Evolutionary conservation across 2,888 invertebrate species (phyloP).

Genomic region (Brachypterus glaber): DNA sequence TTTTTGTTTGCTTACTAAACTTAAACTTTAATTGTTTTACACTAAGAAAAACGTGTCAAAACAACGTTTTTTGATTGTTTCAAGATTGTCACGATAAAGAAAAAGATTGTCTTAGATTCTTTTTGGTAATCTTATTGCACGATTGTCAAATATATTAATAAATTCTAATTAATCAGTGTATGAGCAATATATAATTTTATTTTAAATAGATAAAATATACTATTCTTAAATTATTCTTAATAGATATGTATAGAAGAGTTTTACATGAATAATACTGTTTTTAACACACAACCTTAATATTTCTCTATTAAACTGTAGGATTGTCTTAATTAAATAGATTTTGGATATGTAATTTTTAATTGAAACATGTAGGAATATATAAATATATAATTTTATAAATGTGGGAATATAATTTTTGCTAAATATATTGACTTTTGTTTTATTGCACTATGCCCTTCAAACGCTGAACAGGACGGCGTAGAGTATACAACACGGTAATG

Average conservation of each 20-base stretch:
- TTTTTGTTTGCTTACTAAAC: too few species aligned
- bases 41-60: too few species aligned
- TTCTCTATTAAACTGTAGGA: slow-evolving; percentile 14
- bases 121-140: slow-evolving; percentile 36
- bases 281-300: slow-evolving; percentile 23
- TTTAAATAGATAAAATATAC: slow-evolving; percentile 30
- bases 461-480: background rate
- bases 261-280: slow-evolving; percentile 21
- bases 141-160: slow-evolving; percentile 28
- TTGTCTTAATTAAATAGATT: slow-evolving; percentile 23
- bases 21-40: too few species aligned
- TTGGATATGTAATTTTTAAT: slow-evolving; percentile 30
- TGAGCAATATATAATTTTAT: slow-evolving; percentile 27
- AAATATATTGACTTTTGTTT: slow-evolving; percentile 11
- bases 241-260: slow-evolving; percentile 32
- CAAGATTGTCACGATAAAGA: too few species aligned
- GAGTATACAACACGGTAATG: too few species aligned
- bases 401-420: background rate
- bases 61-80: too few species aligned
- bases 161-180: slow-evolving; percentile 26
- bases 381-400: slow-evolving; percentile 1
- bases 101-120: too few species aligned
- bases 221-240: slow-evolving; percentile 22
- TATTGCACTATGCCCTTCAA: slow-evolving; percentile 3
- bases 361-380: slow-evolving; percentile 36